Base-by-base conservation (phyloP, 2,888 invertebrate genomes). In the Clanis bilineata region DNA sequence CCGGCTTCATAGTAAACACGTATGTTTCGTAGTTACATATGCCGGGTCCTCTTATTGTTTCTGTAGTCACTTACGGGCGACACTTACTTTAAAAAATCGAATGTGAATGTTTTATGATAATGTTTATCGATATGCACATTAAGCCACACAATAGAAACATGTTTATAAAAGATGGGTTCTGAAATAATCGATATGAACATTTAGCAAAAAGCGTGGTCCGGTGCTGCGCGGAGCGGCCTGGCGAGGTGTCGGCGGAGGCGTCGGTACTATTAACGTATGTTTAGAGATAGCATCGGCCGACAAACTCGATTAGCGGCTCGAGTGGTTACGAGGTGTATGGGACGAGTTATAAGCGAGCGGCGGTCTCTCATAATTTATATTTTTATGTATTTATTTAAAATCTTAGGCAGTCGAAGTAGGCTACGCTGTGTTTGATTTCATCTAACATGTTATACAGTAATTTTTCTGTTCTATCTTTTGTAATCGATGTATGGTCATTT, bases 251-350 rank as follows among this genome's bases (percentile, higher is more conserved):
- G 71, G 74, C 72, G 71, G 80, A 81, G 84, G 86, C 84, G 86
- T 79, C 71, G 78, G 85, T 82, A 85, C 88, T 90, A 91, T 90
- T 90, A 91, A 88, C 87, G 86, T 79, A 74, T 77, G 83, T 85
- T 91, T 86, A 77, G 83, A 90, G 91, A 91, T 91, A 91, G 70
- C 83, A 91, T 91, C 91, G 85, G 69, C 91, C 91, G 90, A 89
- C 90, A 89, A 90, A 91, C 91, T 90, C 90, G 90, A 90, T 91
- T 91, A 91, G 89, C 78, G 86, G 86, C 84, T 79, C 74, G 82
- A 88, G 84, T 86, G 86, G 79, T 77, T 79, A 72, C 76, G 75
- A 68, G 60, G 64, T 18, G 58, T 55, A 45, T 65, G 81, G 71
- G 51, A 12, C 67, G 70, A 79, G 74, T 55, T 3, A 74, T 5